Evolutionary conservation across 2,113 vertebrate species (phyloP), one percentile per base, ranked within the genome.

Genomic region (Poicephalus gulielmi): DNA sequence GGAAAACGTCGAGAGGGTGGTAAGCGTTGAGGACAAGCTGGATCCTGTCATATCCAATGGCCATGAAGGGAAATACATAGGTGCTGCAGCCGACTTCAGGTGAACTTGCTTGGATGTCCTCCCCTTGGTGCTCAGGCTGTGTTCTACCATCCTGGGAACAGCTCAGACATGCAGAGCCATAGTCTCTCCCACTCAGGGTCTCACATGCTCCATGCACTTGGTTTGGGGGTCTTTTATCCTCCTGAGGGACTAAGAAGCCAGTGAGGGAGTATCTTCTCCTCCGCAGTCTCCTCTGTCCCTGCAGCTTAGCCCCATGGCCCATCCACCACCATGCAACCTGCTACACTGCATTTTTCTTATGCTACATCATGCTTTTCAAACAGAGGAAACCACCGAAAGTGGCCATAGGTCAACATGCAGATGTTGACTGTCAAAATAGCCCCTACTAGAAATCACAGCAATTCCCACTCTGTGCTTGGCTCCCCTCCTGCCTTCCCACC

Each of bases 31-130:
- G 60, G 71, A 90, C 84, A 96, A 97, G 86, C 83, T n/a, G 9
- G 96, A 96, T 3, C 44, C 85, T 71, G 91, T 96, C 74, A 77
- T 4, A 0, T 88, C 95, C 80, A 98, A 97, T 0, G 97, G 98
- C 13, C 93, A 41, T 0, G 97, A 98, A 3, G 98, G 97, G 64
- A 97, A 25, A 62, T 97, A 98, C 6, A 10, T 91, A 46, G 92
- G 76, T 0, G 46, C 80, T 68, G 97, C 88, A 1, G 91, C 96
- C 0, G 31, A 79, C 66, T 98, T 98, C 97, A 98, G 98, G 98
- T 98, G 85, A 97, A 35, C 10, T 17, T 35, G 33, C 16, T 43
- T 13, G 82, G 7, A 62, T 11, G 15, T 55, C 53, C 25, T 46
- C 24, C 33, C 30, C 20, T 3, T 2, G 3, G 30, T 44, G 31